These are phyloP conservation scores for Chymomyza amoena DNA, from an alignment of 2,888 invertebrate genomes.

Conservation along the genomic window DNA sequence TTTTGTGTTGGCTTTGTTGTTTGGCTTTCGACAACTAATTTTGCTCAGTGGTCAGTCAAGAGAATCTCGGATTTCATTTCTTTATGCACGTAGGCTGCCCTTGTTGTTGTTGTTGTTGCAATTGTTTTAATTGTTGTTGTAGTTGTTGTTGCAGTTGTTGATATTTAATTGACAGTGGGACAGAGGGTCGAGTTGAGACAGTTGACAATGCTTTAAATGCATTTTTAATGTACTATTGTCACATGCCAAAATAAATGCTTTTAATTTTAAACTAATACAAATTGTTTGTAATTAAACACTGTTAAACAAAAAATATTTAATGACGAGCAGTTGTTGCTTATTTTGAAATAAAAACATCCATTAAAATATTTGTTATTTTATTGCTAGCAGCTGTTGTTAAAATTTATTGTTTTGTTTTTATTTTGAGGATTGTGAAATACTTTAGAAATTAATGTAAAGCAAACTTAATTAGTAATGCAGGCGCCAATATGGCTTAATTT, in stretches of 20 bases:
- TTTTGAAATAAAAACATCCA: too few relatives aligned
- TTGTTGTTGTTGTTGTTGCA: slow-evolving; percentile 32
- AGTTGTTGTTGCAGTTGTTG: slow-evolving; percentile 31
- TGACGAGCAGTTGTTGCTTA: not conserved
- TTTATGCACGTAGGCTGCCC: slow-evolving; percentile 53
- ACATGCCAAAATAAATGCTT: not conserved
- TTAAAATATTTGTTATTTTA: too few relatives aligned
- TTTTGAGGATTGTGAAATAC: too few relatives aligned
- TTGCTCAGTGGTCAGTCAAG: slow-evolving; percentile 38
- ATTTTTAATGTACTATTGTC: not conserved
- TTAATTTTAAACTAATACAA: not conserved
- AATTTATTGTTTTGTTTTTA: too few relatives aligned
- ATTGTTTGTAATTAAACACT: not conserved
- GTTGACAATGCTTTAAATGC: slow-evolving; percentile 26
- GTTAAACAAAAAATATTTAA: not conserved
- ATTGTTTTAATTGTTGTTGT: slow-evolving; percentile 1
- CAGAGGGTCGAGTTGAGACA: slow-evolving; percentile 19
- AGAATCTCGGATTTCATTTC: slow-evolving; percentile 67
- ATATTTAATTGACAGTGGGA: not conserved
- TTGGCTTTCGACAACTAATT: slow-evolving; percentile 4
- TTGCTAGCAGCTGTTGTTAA: too few relatives aligned
- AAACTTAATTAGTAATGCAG: too few relatives aligned
- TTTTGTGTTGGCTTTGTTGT: slow-evolving; percentile 31
- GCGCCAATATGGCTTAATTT: too few relatives aligned
- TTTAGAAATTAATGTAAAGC: too few relatives aligned